A percentile compares a stretch with the other conserved stretches of the same genome.
Evolutionary conservation across 2,113 vertebrate genomes (phyloP).

Genomic region (Dipodomys merriami): DNA sequence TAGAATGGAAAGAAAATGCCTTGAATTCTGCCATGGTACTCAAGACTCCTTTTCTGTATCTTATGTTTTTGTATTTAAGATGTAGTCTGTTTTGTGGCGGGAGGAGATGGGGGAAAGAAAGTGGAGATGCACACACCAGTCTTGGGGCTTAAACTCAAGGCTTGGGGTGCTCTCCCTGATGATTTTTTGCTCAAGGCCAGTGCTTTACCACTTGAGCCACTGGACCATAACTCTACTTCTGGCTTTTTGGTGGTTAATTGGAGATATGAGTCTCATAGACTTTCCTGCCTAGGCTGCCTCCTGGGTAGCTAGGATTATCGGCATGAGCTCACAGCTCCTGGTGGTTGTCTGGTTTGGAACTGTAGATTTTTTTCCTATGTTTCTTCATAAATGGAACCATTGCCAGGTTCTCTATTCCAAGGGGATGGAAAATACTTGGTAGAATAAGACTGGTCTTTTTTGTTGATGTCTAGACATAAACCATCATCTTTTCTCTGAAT

Average conservation of each 20-base stretch:
- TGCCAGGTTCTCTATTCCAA: conserved; percentile 33
- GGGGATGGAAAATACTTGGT: conserved; percentile 44
- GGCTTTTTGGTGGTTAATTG: too few species aligned
- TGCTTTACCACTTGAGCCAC: too few species aligned
- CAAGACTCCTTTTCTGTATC: neutral
- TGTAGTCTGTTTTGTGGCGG: neutral
- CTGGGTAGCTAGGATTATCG: too few species aligned
- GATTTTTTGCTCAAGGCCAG: too few species aligned
- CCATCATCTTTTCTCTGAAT: conserved; percentile 26
- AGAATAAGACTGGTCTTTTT: conserved; percentile 43
- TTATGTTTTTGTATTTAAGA: conserved; percentile 59
- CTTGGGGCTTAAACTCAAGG: too few species aligned
- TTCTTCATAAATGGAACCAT: conserved; percentile 39
- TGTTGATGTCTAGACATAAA: conserved; percentile 29
- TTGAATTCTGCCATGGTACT: neutral
- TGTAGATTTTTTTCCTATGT: conserved; percentile 27
- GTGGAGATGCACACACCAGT: neutral
- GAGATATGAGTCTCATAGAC: too few species aligned
- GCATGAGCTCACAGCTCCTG: too few species aligned
- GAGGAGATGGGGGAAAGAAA: too few species aligned
- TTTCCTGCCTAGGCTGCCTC: too few species aligned
- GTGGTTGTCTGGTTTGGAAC: neutral
- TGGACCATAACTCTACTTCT: too few species aligned
- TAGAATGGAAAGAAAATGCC: conserved; percentile 17
- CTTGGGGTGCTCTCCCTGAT: too few species aligned